Base-by-base conservation (phyloP, 2,113 vertebrate genomes). In the Octodon degus region DNA sequence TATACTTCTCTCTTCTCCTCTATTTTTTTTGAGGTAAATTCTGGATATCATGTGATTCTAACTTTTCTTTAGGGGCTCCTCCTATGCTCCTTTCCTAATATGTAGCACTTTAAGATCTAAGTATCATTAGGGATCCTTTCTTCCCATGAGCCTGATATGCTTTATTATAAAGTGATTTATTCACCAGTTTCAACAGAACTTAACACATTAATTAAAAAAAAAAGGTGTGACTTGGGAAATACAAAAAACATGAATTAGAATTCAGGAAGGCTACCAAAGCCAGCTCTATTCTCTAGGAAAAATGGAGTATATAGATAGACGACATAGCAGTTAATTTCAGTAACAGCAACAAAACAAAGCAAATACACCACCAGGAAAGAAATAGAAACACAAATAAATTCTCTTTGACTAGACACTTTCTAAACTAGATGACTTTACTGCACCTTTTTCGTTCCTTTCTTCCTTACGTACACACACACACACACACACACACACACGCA, bases 361-460 rank as follows among this genome's bases (percentile, higher is more conserved):
- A 72, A 87, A 55, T 10, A 88, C 1, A 68, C 30, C 6, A 62
- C 43, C 4, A 81, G 55, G 80, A 77, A 5, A 8, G 76, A 65
- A n/a, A 82, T 43, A 5, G 74, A 92, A 65, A n/a, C 4, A 84
- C 47, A 85, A 43, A n/a, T 67, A n/a, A 10, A 13, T 7, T 74
- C n/a, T 50, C 5, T 65, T 16, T 70, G 20, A 90, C 79, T 50
- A 87, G 80, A 90, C 8, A 79, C 14, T 65, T 79, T 62, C 25
- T 47, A 88, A 95, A 93, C 58, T 76, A 94, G 63, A 58, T 86
- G 43, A 50, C n/a, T 91, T 93, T 80, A 68, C 2, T 96, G 43
- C 32, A 62, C 3, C 55, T 58, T 14, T 14, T 55, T 55, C 14
- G 17, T 58, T 58, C 55, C 55, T 58, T 58, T 58, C 17, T 19